Percentiles rank a stretch among this genome's conserved stretches.
Evolutionary conservation across 2,888 invertebrate genomes (phyloP).

Genomic region (Amitus sp.): DNA sequence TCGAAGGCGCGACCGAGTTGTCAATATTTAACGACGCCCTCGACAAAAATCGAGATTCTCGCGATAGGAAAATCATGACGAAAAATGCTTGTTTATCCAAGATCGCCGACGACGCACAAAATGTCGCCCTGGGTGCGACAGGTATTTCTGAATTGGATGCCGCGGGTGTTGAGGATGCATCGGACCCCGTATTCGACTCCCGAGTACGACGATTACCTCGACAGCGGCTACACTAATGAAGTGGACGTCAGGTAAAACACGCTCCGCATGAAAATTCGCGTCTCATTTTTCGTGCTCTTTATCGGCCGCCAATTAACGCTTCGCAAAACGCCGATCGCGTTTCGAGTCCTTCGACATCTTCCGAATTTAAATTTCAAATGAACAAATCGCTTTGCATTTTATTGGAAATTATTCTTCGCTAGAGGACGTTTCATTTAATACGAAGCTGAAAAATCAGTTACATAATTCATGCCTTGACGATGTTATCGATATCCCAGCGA

Average conservation of each 20-base stretch:
- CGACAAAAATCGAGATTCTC: conserved; percentile 10
- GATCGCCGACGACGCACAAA: conserved; percentile 92
- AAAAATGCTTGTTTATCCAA: conserved; percentile 55
- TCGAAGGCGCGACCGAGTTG: neutral
- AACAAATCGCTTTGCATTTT: neutral
- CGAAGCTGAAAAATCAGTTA: too few species aligned
- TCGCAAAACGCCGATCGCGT: neutral
- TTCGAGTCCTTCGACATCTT: neutral
- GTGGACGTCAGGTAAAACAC: conserved; percentile 79
- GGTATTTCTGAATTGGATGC: conserved; percentile 93
- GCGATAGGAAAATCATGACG: neutral
- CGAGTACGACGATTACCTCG: conserved; percentile 84
- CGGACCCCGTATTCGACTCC: conserved; percentile 87
- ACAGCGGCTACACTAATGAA: conserved; percentile 84
- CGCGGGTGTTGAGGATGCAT: conserved; percentile 89
- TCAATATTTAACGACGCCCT: conserved; percentile 11
- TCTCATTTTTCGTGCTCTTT: neutral
- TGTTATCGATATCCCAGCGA: too few species aligned
- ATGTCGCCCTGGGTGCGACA: conserved; percentile 92
- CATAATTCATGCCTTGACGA: too few species aligned
- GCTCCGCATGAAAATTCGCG: conserved; percentile 1
- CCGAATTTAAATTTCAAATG: neutral
- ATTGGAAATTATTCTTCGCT: too few species aligned
- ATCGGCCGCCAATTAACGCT: neutral
- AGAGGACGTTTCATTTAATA: too few species aligned